Base-by-base conservation (phyloP, 2,888 invertebrate species). In the Dione juno region DNA sequence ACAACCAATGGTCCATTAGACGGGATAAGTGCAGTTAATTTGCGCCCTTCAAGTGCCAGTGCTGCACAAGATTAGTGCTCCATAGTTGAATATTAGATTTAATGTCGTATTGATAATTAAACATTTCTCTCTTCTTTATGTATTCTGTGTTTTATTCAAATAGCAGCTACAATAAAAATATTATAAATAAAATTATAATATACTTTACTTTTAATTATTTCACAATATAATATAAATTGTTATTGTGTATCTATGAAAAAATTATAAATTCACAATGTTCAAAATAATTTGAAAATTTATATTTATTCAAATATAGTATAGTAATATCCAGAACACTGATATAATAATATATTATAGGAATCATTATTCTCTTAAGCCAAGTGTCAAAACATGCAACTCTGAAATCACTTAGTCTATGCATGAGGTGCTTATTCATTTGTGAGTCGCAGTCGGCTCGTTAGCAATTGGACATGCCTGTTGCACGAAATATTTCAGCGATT, bases 401-500 rank as follows among this genome's bases (percentile, higher is more conserved):
- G 61, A 16, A 61, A 81, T 83, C 80, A 81, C 80, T 84, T 88
- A 85, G 80, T 87, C 89, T 87, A 84, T 87, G 89, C 80, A 83
- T 81, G 84, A 85, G 86, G 87, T 86, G 87, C 90, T 92, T 92
- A 93, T 91, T 93, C 93, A 93, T 93, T 90, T 92, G 89, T 85
- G 84, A 88, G 90, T 90, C 89, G 89, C 89, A 88, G 84, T 88
- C 87, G 88, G 86, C 92, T 93, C 91, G 93, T 93, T 93, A 93
- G 90, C 93, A 90, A 93, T 93, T 93, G 91, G 93, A 89, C 90
- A 92, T 92, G 93, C 85, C 88, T 87, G 90, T 89, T 89, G 90
- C 90, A 90, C 92, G 87, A 93, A 93, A 93, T 93, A 93, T 93
- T 93, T 93, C 89, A 93, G 90, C 91, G 89, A 92, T 93, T 92